phyloP scores from a whole-genome alignment of 2,888 invertebrate genomes.

The Tenthredo distinguenda region DNA sequence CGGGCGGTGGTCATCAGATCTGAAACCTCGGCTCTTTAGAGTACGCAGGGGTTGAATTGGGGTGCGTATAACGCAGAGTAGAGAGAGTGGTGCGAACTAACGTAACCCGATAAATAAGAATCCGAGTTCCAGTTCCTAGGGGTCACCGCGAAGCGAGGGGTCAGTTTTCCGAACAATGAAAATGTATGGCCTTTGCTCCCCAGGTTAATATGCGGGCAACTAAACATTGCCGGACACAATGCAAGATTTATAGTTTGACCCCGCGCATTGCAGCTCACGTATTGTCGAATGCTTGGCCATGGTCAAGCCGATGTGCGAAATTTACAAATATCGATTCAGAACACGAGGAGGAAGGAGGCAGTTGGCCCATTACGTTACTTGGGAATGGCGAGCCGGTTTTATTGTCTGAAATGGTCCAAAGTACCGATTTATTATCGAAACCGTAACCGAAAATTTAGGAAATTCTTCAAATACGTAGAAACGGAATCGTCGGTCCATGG shows the following conservation, averaged over 20 bases:
- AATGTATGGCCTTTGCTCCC: constrained; percentile 75
- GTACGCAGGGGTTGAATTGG: constrained; percentile 11
- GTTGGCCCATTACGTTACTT: constrained; percentile 47
- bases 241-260: constrained; percentile 74
- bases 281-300: constrained; percentile 26
- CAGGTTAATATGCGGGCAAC: constrained; percentile 77
- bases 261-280: constrained; percentile 13
- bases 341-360: constrained; percentile 22
- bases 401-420: constrained; percentile 17
- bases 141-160: constrained; percentile 73
- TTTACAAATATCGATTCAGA: constrained; percentile 44
- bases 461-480: not conserved
- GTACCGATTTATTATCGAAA: not conserved
- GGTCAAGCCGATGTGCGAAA: constrained; percentile 49
- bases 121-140: constrained; percentile 57
- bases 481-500: not conserved
- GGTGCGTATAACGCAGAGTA: not conserved
- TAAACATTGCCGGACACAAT: constrained; percentile 76
- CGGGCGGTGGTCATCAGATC: constrained; percentile 7
- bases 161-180: constrained; percentile 72
- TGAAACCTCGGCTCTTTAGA: constrained; percentile 27
- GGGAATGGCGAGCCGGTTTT: not conserved
- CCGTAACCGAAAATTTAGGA: not conserved
- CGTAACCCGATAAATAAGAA: constrained; percentile 52
- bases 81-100: constrained; percentile 4